Conservation (phyloP, 1,140 invertebrate genomes). For the Zelostemma sp. region DNA sequence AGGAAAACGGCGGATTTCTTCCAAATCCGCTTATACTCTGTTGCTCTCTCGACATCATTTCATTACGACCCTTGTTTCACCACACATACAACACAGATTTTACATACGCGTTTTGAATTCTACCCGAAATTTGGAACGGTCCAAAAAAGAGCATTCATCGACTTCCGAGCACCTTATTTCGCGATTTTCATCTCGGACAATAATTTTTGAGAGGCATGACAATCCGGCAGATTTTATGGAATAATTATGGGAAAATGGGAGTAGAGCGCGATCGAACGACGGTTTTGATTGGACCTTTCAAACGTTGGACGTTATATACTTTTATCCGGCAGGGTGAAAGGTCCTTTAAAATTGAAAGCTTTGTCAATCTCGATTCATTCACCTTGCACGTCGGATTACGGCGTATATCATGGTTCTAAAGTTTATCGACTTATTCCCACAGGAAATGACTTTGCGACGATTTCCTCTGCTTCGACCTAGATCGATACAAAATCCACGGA, state of each 20-base stretch:
- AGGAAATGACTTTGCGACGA: slow-evolving; percentile 42
- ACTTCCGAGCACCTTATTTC: not conserved
- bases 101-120: not conserved
- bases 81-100: not conserved
- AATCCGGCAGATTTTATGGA: not conserved
- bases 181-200: not conserved
- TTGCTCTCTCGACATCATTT: slow-evolving; percentile 27
- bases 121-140: not conserved
- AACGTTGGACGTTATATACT: slow-evolving; percentile 17
- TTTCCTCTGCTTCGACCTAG: slow-evolving; percentile 37
- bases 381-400: slow-evolving; percentile 39
- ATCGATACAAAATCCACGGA: too few species aligned
- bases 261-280: not conserved
- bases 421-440: slow-evolving; percentile 41
- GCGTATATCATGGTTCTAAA: slow-evolving; percentile 38
- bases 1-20: slow-evolving; percentile 41
- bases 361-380: slow-evolving; percentile 42
- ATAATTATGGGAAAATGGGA: not conserved
- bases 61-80: slow-evolving; percentile 9
- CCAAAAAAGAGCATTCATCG: not conserved
- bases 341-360: slow-evolving; percentile 45
- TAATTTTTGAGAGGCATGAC: not conserved
- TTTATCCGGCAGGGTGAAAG: slow-evolving; percentile 22
- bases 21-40: slow-evolving; percentile 34
- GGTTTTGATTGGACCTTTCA: slow-evolving; percentile 23